These are phyloP conservation scores for Trichomycterus rosablanca DNA, from an alignment of 2,113 vertebrate species.

Conservation along the genomic window DNA sequence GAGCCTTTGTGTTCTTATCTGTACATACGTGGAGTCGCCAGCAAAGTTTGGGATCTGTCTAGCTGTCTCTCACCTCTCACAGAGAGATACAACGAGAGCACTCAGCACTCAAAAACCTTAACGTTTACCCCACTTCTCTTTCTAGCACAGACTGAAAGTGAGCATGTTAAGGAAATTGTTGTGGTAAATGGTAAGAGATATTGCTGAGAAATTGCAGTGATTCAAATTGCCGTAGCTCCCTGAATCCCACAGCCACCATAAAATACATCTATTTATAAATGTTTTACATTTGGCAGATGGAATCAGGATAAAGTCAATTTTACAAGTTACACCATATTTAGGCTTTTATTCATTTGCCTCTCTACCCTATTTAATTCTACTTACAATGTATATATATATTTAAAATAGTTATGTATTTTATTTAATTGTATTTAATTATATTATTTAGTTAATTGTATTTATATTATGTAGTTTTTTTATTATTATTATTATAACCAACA, in stretches of 20 bases:
- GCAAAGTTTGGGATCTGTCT: slow-evolving; percentile 46
- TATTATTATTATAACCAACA: too few species aligned
- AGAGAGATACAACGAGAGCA: slow-evolving; percentile 35
- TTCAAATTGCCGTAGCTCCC: not conserved
- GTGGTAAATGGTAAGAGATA: slow-evolving; percentile 4
- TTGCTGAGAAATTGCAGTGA: not conserved
- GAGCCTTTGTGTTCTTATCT: slow-evolving; percentile 48
- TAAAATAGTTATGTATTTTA: too few species aligned
- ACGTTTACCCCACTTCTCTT: slow-evolving; percentile 6
- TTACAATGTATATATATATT: too few species aligned
- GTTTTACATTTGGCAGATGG: too few species aligned
- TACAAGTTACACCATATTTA: too few species aligned
- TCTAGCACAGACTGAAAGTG: not conserved
- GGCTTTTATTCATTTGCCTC: too few species aligned
- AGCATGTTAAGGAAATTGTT: not conserved
- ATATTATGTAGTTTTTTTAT: too few species aligned
- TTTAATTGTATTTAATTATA: too few species aligned
- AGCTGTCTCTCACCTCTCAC: slow-evolving; percentile 38
- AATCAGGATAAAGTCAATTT: too few species aligned
- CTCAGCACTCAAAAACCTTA: slow-evolving; percentile 16
- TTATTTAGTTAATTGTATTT: too few species aligned
- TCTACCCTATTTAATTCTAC: too few species aligned
- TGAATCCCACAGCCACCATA: not conserved
- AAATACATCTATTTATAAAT: not conserved
- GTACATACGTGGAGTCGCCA: slow-evolving; percentile 42